Conservation (phyloP, 2,888 invertebrate species). For the Schizaphis graminum region DNA sequence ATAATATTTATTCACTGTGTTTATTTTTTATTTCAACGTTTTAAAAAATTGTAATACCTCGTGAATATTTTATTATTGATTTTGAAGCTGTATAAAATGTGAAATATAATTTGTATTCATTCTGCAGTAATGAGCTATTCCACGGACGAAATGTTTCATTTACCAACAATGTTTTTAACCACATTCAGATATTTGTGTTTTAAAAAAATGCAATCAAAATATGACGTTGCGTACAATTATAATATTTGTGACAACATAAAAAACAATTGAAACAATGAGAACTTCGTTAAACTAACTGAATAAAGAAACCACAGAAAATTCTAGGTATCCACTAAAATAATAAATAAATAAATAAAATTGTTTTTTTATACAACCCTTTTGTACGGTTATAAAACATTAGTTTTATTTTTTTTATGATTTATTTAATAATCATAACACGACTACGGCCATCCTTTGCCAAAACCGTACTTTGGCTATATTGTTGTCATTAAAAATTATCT, state of each 20-base stretch:
- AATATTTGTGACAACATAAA: neutral
- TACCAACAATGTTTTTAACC: neutral
- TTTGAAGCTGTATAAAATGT: neutral
- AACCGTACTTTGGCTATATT: neutral
- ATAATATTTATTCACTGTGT: neutral
- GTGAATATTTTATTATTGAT: neutral
- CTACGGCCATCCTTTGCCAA: slow-evolving; percentile 7
- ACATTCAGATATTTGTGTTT: neutral
- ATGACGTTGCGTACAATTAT: neutral
- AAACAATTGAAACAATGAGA: slow-evolving; percentile 42
- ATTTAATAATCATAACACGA: slow-evolving; percentile 52
- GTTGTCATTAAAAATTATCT: slow-evolving; percentile 50
- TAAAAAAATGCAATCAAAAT: neutral
- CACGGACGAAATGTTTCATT: neutral
- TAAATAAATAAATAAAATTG: neutral
- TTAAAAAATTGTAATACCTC: neutral
- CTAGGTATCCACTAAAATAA: neutral
- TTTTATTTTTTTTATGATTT: slow-evolving; percentile 35
- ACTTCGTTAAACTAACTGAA: neutral
- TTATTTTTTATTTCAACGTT: neutral
- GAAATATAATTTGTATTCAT: neutral
- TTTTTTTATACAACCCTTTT: neutral
- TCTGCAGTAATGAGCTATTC: neutral
- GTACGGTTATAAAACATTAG: neutral
- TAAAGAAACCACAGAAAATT: neutral